A percentile compares a stretch with the other conserved stretches of the same genome.
Conservation (phyloP, 2,113 vertebrate species). For the Passer montanus region DNA sequence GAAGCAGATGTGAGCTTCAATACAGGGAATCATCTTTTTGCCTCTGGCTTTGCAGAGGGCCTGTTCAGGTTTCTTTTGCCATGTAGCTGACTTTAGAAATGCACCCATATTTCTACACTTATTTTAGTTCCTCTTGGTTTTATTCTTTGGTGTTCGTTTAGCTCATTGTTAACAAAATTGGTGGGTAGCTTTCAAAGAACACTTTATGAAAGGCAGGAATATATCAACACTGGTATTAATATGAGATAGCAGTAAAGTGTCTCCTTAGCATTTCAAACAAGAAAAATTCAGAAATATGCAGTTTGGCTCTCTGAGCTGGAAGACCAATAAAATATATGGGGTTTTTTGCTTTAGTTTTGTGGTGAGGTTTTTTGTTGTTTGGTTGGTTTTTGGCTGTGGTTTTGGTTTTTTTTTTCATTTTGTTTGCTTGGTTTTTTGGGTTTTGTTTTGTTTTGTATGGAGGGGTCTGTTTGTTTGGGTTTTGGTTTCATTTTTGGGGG, state of each 20-base stretch:
- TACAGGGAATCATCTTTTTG: neutral
- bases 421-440: too few species aligned
- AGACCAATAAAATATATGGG: neutral
- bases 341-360: fast-evolving
- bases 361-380: neutral
- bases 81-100: neutral
- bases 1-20: neutral
- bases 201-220: neutral
- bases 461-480: fast-evolving
- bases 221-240: neutral
- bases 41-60: neutral
- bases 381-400: too few species aligned
- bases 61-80: neutral
- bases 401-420: neutral
- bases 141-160: neutral
- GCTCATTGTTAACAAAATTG: neutral
- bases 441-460: neutral
- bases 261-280: neutral
- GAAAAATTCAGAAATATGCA: neutral
- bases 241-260: neutral
- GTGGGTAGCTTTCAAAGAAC: neutral
- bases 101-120: neutral
- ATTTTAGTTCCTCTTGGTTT: neutral
- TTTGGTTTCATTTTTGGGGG: fast-evolving
- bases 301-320: neutral